phyloP scores from a whole-genome alignment of 2,113 vertebrate species.

The Microcebus griseorufus region DNA sequence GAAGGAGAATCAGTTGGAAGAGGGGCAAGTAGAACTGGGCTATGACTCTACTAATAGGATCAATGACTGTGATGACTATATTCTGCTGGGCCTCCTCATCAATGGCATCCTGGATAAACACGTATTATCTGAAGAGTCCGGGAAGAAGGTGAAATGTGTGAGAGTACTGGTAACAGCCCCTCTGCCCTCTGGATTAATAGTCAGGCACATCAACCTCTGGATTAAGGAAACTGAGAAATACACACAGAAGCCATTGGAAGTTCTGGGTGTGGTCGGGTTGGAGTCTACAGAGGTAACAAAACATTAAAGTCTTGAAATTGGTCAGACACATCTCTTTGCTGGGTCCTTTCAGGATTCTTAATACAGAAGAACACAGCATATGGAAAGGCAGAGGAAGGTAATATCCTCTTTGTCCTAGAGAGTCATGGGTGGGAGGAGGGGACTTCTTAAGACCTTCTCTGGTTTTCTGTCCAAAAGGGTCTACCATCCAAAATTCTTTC shows the following conservation, averaged over 20 bases:
- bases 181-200: constrained; percentile 87
- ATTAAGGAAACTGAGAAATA: not conserved
- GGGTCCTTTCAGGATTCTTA: not conserved
- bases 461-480: not conserved
- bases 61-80: constrained; percentile 83
- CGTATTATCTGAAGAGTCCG: constrained; percentile 75
- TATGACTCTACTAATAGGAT: fast-evolving
- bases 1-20: constrained; percentile 78
- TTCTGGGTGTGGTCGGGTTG: not conserved
- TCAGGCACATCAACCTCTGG: constrained; percentile 87
- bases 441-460: not conserved
- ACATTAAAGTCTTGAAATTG: constrained; percentile 62
- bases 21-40: constrained; percentile 88
- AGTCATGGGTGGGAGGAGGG: not conserved
- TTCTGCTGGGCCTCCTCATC: constrained; percentile 80
- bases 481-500: not conserved
- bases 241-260: not conserved
- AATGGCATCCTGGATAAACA: constrained; percentile 83
- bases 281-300: constrained; percentile 57
- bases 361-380: not conserved
- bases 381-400: not conserved
- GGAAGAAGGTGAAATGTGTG: constrained; percentile 83
- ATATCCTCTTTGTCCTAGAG: not conserved
- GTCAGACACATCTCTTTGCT: constrained; percentile 77
- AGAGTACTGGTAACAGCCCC: constrained; percentile 85